Evolutionary conservation across 2,113 vertebrate genomes (phyloP), one percentile per base, ranked within the genome.

Genomic region (Callipepla californica): DNA sequence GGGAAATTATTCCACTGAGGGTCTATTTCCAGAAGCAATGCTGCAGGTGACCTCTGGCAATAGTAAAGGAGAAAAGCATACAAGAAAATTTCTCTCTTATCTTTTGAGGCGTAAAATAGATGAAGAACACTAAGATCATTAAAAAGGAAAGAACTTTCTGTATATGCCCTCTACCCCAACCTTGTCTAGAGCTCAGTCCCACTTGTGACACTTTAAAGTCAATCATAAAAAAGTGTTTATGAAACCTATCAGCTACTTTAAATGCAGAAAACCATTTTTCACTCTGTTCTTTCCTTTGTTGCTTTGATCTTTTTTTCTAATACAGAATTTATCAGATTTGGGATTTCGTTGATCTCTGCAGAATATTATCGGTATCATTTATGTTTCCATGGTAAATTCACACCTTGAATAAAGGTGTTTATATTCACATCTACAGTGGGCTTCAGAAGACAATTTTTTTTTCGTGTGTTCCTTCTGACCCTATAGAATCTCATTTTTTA

Each of bases 271-370:
- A 93, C 62, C 3, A 51, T 89, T 94, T 88, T 69, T 80, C 61
- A 80, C 14, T 34, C 73, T 74, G 26, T 16, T 91, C 89, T 89
- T 96, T 47, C 89, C 89, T 94, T 51, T 94, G 78, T 89, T 93
- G 78, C 77, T 79, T 80, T 96, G 94, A 95, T 96, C 86, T 94
- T 95, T 87, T 48, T 73, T 91, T 94, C 88, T 93, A 97, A 97
- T 96, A 88, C 86, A 94, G 96, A 94, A 93, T 96, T 93, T 95
- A 96, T 94, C 76, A 84, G 93, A 94, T 94, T 88, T 96, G 88
- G 67, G 90, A 90, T 87, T 95, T 85, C 86, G 95, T 88, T 96
- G 91, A 89, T 94, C 96, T 95, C 88, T 77, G 62, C 51, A 86
- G 92, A 91, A 88, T 88, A 93, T 88, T 93, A 88, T 91, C 84